Evolutionary conservation across 2,888 invertebrate genomes (phyloP), one percentile per base, ranked within the genome.

Genomic region (Ochropleura plecta): DNA sequence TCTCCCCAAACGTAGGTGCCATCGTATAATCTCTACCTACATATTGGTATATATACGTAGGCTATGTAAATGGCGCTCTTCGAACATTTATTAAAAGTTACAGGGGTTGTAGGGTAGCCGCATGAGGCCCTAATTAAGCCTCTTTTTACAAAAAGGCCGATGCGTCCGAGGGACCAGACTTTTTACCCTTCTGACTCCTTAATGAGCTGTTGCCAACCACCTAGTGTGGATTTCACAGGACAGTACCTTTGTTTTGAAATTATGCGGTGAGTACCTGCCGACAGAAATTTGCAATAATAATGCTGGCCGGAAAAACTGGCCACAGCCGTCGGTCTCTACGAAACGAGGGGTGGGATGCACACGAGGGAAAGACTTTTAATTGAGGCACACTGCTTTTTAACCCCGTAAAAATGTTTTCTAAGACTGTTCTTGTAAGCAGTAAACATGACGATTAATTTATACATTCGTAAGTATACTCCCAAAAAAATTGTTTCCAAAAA

Each of bases 31-130:
- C 78, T 82, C 89, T 77, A 83, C 79, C 78, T 78, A 86, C 68
- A 67, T 87, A 85, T 73, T 44, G 62, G 14, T 62, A 85, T 65
- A 70, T 87, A 82, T 73, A 85, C 73, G 73, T 88, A 88, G 86
- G 85, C 85, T 87, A 90, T 91, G 92, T 91, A 92, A 91, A 92
- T 90, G 91, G 90, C 92, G 89, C 94, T 95, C 92, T 91, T 93
- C 94, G 95, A 94, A 93, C 96, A 95, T 96, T 96, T 96, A 96
- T 96, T 96, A 96, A 96, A 96, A 96, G 96, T 96, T 96, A 96
- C 96, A 95, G 95, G 95, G 96, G 94, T 93, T 92, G 94, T 93
- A 94, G 95, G 95, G 94, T 90, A 94, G 96, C 96, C 96, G 93
- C 96, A 96, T 93, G 95, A 95, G 94, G 86, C 93, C 95, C 96